Conservation (phyloP, 2,797 vertebrate species). For the Poecilia picta region DNA sequence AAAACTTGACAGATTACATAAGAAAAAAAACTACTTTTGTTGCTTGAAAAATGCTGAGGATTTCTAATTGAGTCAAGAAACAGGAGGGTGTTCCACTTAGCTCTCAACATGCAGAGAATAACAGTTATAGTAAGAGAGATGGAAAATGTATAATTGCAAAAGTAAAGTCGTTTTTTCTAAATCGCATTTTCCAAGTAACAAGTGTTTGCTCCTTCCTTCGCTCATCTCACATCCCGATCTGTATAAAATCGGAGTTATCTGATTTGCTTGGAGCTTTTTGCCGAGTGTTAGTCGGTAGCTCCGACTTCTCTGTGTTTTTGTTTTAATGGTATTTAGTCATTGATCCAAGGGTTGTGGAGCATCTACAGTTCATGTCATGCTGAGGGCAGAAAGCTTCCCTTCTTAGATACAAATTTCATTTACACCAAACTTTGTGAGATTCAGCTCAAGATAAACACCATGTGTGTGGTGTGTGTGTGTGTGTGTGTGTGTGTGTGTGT, state of each 20-base stretch:
- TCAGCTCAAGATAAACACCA: neutral
- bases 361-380: neutral
- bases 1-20: neutral
- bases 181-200: neutral
- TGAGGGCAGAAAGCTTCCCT: neutral
- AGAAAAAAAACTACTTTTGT: neutral
- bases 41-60: neutral
- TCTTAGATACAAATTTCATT: neutral
- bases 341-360: neutral
- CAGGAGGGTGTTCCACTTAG: neutral
- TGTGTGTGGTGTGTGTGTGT: no score
- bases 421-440: neutral
- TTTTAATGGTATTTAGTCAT: neutral
- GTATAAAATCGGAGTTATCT: neutral
- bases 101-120: neutral
- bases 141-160: neutral
- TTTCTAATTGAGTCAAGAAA: neutral
- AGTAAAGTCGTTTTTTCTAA: neutral
- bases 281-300: neutral
- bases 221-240: neutral
- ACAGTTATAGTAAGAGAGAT: neutral
- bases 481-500: no score
- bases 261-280: neutral
- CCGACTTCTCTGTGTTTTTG: neutral
- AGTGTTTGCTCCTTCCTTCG: neutral